Base-by-base conservation (phyloP, 2,888 invertebrate genomes). In the Limulus polyphemus region DNA sequence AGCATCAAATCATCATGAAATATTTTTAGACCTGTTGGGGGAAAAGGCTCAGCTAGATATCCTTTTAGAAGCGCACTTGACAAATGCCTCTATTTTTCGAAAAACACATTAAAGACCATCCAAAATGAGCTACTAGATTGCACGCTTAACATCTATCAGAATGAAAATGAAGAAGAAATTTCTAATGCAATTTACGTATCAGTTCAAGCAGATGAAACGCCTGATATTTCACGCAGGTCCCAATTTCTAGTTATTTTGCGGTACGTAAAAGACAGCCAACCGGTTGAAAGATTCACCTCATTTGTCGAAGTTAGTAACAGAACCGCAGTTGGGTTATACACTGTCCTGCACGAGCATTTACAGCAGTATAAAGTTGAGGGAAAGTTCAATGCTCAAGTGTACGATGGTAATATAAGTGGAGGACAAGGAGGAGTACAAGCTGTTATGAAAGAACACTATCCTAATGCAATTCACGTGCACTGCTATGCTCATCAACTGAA, bases 41-140 rank as follows among this genome's bases (percentile, higher is more conserved):
- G 73, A 74, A 62, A 60, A 62, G 17, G 67, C 70, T 55, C 69
- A 70, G 52, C 57, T 73, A 10, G 71, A 74, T 63, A 59, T 58
- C 46, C 63, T 59, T 50, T 66, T 72, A 51, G 69, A 71, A 59
- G 64, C 68, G 50, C 72, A 71, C 61, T 59, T 74, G 54, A n/a
- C n/a, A n/a, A n/a, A n/a, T n/a, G n/a, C n/a, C n/a, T n/a, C n/a
- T n/a, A n/a, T n/a, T n/a, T n/a, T n/a, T n/a, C n/a, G n/a, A n/a
- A n/a, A n/a, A n/a, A n/a, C n/a, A n/a, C n/a, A n/a, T n/a, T n/a
- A n/a, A n/a, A n/a, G n/a, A n/a, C n/a, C n/a, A n/a, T n/a, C 62
- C 74, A 72, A 65, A 73, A 73, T 63, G 73, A 74, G 56, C 58
- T 75, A 10, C 62, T 74, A 47, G 67, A 74, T 13, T 72, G 70